These are phyloP conservation scores for Nysson spinosus DNA, from an alignment of 2,888 invertebrate species.

Conservation along the genomic window DNA sequence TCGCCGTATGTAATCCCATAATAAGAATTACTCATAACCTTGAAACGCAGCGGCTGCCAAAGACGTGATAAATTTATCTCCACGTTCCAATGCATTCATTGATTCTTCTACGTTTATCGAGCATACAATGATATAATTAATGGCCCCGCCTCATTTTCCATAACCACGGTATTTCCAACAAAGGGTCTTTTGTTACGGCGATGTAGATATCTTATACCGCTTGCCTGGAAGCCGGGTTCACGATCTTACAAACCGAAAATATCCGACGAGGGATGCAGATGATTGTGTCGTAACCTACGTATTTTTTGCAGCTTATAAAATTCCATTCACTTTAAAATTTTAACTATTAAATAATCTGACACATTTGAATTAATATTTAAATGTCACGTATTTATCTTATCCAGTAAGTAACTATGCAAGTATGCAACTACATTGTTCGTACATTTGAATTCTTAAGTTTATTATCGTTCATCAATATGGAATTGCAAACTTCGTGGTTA, in stretches of 20 bases:
- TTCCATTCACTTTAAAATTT: too few species aligned
- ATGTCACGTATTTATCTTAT: too few species aligned
- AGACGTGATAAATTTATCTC: background rate
- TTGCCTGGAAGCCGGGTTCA: slow-evolving; percentile 12
- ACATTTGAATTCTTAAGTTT: too few species aligned
- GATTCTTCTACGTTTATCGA: slow-evolving; percentile 28
- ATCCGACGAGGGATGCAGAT: too few species aligned
- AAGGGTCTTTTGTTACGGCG: slow-evolving; percentile 41
- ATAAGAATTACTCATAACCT: background rate
- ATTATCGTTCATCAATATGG: too few species aligned
- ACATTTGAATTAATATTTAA: too few species aligned
- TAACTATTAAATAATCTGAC: too few species aligned
- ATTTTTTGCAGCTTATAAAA: too few species aligned
- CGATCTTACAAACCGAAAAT: background rate
- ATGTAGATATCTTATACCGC: slow-evolving; percentile 41
- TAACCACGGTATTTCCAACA: slow-evolving; percentile 36
- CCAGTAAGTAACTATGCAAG: too few species aligned
- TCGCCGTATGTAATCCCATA: background rate
- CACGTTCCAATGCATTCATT: background rate
- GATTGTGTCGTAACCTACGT: too few species aligned
- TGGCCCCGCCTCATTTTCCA: slow-evolving; percentile 46
- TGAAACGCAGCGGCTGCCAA: background rate
- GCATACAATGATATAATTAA: slow-evolving; percentile 51
- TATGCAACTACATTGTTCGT: too few species aligned
- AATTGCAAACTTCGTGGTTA: too few species aligned